A percentile compares a stretch with the other conserved stretches of the same genome.
Evolutionary conservation across 2,888 invertebrate genomes (phyloP).

Genomic region (Neria commutata): DNA sequence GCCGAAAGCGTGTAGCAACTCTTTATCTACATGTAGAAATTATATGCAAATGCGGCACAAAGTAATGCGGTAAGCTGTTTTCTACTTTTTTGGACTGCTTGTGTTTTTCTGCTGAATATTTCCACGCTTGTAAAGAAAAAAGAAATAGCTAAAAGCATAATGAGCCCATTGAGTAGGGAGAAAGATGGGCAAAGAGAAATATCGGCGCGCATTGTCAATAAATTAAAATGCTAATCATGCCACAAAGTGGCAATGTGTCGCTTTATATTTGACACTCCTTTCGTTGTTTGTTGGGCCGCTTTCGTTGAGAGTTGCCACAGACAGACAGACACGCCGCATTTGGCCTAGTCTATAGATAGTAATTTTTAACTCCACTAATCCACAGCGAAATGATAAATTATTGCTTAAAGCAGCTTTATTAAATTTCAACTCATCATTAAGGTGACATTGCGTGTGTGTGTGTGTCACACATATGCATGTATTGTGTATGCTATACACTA

Average conservation of each 20-base stretch:
- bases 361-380: slow-evolving; percentile 51
- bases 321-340: neutral
- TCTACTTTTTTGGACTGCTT: no score
- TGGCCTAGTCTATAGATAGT: slow-evolving; percentile 45
- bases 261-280: no score
- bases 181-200: slow-evolving; percentile 24
- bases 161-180: slow-evolving; percentile 8
- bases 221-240: slow-evolving; percentile 45
- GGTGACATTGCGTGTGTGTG: slow-evolving; percentile 18
- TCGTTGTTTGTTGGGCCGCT: neutral
- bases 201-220: slow-evolving; percentile 39
- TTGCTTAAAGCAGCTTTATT: slow-evolving; percentile 54
- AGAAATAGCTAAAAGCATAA: neutral
- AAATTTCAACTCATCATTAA: slow-evolving; percentile 50
- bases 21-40: neutral
- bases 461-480: slow-evolving; percentile 17
- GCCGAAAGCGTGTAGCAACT: no score
- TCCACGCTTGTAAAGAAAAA: no score
- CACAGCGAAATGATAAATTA: slow-evolving; percentile 47
- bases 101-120: neutral
- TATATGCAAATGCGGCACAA: slow-evolving; percentile 41
- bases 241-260: slow-evolving; percentile 15
- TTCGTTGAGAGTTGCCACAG: neutral
- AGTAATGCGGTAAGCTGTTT: slow-evolving; percentile 47
- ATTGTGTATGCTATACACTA: no score